Conservation (phyloP, 2,113 vertebrate species). For the Anthoscopus minutus region DNA sequence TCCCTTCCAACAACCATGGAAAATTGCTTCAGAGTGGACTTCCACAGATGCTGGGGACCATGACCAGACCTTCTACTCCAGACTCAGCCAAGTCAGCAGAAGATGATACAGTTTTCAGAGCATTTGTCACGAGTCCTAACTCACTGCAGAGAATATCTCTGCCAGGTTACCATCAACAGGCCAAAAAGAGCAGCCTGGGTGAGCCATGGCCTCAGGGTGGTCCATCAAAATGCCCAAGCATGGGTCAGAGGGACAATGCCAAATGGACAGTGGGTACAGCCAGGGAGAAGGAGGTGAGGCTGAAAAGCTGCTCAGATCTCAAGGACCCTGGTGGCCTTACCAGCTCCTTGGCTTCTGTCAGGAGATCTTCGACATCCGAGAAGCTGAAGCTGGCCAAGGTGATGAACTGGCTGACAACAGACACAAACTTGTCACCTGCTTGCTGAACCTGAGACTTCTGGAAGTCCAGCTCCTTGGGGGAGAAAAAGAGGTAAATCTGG, state of each 20-base stretch:
- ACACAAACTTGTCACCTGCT: slow-evolving; percentile 92
- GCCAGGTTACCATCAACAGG: neutral
- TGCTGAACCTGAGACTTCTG: slow-evolving; percentile 85
- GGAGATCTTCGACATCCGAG: slow-evolving; percentile 94
- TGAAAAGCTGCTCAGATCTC: neutral
- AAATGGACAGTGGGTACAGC: neutral
- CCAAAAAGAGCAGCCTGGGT: neutral
- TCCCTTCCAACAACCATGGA: neutral
- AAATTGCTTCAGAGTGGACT: neutral
- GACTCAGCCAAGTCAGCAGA: neutral
- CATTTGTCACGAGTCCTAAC: neutral
- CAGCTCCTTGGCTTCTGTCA: slow-evolving; percentile 91
- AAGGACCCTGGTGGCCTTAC: slow-evolving; percentile 63
- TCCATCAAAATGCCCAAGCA: neutral
- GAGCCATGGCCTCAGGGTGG: neutral
- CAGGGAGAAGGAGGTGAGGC: neutral
- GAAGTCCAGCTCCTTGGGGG: slow-evolving; percentile 83
- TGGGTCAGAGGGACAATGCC: neutral
- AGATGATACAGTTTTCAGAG: neutral
- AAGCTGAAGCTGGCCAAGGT: slow-evolving; percentile 97
- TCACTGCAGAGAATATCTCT: neutral
- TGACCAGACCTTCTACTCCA: neutral
- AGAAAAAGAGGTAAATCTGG: neutral
- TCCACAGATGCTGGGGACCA: neutral
- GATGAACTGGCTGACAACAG: slow-evolving; percentile 98